Evolutionary conservation across 2,113 vertebrate genomes (phyloP).

Genomic region (Thomomys bottae): DNA sequence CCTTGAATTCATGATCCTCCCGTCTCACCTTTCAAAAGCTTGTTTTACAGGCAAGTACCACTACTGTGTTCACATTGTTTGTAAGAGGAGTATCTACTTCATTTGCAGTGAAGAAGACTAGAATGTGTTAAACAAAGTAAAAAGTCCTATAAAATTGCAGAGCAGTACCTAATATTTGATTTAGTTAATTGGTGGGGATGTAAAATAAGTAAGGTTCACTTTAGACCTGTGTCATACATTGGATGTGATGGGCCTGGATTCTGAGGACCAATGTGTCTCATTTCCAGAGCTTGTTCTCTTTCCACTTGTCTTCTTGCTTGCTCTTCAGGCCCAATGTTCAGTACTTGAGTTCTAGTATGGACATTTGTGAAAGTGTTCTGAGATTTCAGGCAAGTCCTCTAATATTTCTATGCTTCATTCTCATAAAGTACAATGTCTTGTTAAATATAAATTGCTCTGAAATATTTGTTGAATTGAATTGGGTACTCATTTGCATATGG

Average conservation of each 20-base stretch:
- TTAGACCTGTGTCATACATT: neutral
- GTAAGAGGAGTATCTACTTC: slow-evolving; percentile 37
- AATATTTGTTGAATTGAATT: neutral
- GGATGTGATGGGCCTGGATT: neutral
- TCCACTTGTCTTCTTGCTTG: neutral
- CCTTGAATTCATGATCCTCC: no score
- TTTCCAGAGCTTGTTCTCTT: neutral
- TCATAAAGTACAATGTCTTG: neutral
- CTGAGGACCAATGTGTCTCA: neutral
- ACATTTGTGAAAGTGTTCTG: neutral
- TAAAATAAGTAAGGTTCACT: neutral
- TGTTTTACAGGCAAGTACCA: no score
- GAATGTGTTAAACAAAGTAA: neutral
- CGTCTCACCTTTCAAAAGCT: no score
- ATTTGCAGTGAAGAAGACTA: neutral
- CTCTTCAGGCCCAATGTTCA: neutral
- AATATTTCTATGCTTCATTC: neutral
- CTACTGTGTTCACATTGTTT: slow-evolving; percentile 20
- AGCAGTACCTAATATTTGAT: neutral
- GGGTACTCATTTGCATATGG: neutral
- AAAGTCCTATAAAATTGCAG: neutral
- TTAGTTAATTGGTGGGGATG: neutral
- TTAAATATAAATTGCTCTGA: slow-evolving; percentile 25
- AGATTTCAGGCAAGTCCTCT: neutral
- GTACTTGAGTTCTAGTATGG: neutral